phyloP scores from a whole-genome alignment of 2,888 invertebrate species.

The Fragum sueziense region DNA sequence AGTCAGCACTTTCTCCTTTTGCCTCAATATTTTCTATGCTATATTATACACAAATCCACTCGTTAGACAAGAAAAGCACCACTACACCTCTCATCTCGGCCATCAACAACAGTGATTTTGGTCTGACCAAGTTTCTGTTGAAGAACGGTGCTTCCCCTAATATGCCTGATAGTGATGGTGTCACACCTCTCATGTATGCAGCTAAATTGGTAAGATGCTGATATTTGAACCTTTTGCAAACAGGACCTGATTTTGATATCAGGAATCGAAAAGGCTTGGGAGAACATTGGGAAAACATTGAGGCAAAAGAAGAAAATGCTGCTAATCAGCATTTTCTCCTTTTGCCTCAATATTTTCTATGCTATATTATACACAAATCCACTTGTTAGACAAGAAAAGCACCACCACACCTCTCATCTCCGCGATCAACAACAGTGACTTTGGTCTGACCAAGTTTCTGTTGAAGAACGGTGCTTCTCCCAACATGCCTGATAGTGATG shows the following conservation, averaged over 20 bases:
- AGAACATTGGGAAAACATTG: too few species aligned
- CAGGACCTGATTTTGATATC: too few species aligned
- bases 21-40: too few species aligned
- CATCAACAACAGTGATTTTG: constrained; percentile 78
- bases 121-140: constrained; percentile 79
- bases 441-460: constrained; percentile 78
- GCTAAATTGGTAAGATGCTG: constrained; percentile 77
- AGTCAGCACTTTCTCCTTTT: too few species aligned
- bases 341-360: too few species aligned
- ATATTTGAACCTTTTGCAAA: too few species aligned
- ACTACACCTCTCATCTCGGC: constrained; percentile 81
- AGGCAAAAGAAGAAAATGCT: too few species aligned
- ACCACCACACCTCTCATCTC: constrained; percentile 80
- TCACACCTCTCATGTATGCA: constrained; percentile 83
- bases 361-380: too few species aligned
- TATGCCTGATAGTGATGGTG: constrained; percentile 78
- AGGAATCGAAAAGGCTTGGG: too few species aligned
- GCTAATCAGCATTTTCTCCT: too few species aligned
- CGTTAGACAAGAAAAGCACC: constrained; percentile 52
- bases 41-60: too few species aligned
- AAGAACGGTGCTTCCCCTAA: constrained; percentile 80
- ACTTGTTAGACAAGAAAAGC: constrained; percentile 52
- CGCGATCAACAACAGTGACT: constrained; percentile 79
- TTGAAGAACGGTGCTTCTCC: constrained; percentile 80
- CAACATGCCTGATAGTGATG: constrained; percentile 80